Conservation (phyloP, 2,888 invertebrate genomes). For the Hyposoter didymator region DNA sequence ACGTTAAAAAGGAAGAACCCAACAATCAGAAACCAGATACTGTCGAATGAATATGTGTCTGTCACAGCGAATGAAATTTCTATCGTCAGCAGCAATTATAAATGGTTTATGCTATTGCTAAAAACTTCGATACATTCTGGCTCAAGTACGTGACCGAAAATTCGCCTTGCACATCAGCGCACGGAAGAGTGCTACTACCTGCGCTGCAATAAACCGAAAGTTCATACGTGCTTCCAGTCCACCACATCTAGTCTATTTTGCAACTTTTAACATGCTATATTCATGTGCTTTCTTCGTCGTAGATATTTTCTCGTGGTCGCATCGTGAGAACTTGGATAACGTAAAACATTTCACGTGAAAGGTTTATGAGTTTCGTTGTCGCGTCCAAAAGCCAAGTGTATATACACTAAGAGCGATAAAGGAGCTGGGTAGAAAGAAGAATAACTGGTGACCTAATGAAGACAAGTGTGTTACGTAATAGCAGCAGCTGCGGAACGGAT, state of each 20-base stretch:
- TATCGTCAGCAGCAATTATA: background rate
- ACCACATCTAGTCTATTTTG: slow-evolving; percentile 10
- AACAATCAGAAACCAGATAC: background rate
- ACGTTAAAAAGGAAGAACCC: background rate
- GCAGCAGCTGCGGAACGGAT: background rate
- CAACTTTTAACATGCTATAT: slow-evolving; percentile 37
- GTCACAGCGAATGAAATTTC: background rate
- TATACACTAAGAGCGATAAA: background rate
- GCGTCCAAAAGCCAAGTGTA: slow-evolving; percentile 12
- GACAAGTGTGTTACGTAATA: background rate
- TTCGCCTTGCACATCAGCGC: background rate
- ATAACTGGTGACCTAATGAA: background rate
- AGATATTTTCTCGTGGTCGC: slow-evolving; percentile 27
- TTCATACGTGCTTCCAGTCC: slow-evolving; percentile 20
- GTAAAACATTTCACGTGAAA: slow-evolving; percentile 50
- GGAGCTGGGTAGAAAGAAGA: slow-evolving; percentile 7
- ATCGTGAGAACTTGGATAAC: slow-evolving; percentile 49
- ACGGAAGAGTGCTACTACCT: background rate
- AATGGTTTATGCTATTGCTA: background rate
- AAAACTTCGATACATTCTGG: slow-evolving; percentile 14
- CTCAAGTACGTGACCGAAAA: slow-evolving; percentile 35
- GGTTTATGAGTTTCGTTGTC: slow-evolving; percentile 58
- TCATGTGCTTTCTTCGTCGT: slow-evolving; percentile 23
- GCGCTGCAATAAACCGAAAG: slow-evolving; percentile 11
- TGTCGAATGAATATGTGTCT: background rate